Evolutionary conservation across 2,113 vertebrate species (phyloP).

Genomic region (Thermophis baileyi): DNA sequence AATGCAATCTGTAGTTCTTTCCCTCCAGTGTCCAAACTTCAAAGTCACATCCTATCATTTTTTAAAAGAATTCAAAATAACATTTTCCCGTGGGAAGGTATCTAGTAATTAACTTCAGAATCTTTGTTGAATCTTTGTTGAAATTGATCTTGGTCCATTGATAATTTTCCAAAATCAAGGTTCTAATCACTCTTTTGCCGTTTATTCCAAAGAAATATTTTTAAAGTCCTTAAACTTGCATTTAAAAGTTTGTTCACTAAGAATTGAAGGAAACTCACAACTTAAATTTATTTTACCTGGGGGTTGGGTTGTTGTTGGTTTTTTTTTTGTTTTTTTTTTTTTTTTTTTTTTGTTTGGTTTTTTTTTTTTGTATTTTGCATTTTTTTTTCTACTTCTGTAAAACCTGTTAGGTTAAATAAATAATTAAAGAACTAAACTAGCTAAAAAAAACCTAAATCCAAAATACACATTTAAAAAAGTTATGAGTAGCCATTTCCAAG

Average conservation of each 20-base stretch:
- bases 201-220: background rate
- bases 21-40: background rate
- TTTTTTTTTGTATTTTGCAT: too few species aligned
- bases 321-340: too few species aligned
- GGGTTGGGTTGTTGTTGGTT: too few species aligned
- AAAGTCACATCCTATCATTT: background rate
- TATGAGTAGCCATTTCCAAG: background rate
- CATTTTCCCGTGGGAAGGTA: background rate
- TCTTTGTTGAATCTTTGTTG: background rate
- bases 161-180: background rate
- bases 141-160: background rate
- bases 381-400: background rate
- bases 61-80: background rate
- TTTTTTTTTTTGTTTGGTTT: too few species aligned
- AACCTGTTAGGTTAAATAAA: background rate
- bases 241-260: background rate
- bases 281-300: background rate
- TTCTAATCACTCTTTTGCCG: background rate
- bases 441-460: background rate
- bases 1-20: background rate
- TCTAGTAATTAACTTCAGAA: background rate
- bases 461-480: background rate
- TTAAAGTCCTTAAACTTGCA: background rate
- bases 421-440: background rate
- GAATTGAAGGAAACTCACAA: background rate